These are phyloP conservation scores for Nerophis lumbriciformis DNA, from an alignment of 2,113 vertebrate species.

Conservation along the genomic window DNA sequence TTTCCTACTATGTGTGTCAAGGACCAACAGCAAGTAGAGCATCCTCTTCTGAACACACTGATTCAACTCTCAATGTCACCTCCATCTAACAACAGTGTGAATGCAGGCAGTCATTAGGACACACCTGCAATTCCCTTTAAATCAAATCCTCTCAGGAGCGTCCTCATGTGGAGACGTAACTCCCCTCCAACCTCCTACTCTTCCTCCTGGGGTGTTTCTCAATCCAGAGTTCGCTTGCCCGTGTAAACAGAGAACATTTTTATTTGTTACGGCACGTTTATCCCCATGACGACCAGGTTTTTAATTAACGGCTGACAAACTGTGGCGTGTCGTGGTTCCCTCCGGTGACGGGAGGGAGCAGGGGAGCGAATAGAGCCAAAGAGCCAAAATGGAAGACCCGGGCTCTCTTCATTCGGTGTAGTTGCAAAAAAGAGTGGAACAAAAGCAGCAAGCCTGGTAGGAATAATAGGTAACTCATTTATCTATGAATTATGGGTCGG, in stretches of 20 bases:
- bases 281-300: slow-evolving; percentile 59
- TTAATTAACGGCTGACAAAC: slow-evolving; percentile 61
- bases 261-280: slow-evolving; percentile 58
- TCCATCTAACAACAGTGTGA: neutral
- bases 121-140: no score
- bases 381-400: slow-evolving; percentile 1
- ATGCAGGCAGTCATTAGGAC: no score
- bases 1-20: slow-evolving; percentile 58
- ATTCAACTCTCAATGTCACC: neutral
- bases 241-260: slow-evolving; percentile 40
- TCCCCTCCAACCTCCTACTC: no score
- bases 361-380: neutral
- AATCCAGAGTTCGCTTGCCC: slow-evolving; percentile 29
- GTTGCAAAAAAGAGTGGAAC: slow-evolving; percentile 4
- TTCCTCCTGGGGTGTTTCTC: slow-evolving; percentile 7
- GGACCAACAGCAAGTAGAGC: slow-evolving; percentile 26
- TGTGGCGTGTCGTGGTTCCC: slow-evolving; percentile 23
- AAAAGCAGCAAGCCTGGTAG: neutral
- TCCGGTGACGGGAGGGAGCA: slow-evolving; percentile 6
- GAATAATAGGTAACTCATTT: neutral
- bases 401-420: slow-evolving; percentile 3
- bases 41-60: neutral
- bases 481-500: neutral
- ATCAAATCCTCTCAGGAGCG: no score
- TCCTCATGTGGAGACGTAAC: no score